phyloP scores from a whole-genome alignment of 2,797 vertebrate genomes.

The Mormyrus proboscirostris region DNA sequence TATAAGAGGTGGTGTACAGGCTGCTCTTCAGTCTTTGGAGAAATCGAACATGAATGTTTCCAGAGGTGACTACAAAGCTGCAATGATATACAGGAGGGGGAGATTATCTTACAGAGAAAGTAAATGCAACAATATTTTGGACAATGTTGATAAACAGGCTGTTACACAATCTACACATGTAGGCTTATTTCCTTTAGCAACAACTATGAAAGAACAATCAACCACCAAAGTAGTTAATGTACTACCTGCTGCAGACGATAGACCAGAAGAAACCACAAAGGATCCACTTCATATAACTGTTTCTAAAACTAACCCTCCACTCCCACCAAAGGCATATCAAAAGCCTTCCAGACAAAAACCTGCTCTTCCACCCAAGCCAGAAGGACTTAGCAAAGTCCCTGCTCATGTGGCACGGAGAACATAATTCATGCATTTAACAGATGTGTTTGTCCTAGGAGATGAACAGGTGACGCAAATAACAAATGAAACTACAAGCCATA shows the following conservation, averaged over 20 bases:
- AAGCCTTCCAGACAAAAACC: slow-evolving; percentile 55
- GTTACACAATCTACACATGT: slow-evolving; percentile 58
- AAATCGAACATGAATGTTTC: slow-evolving; percentile 76
- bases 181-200: slow-evolving; percentile 64
- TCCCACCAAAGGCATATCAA: slow-evolving; percentile 50
- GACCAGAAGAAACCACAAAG: slow-evolving; percentile 29
- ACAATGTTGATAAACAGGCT: slow-evolving; percentile 64
- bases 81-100: slow-evolving; percentile 82
- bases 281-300: slow-evolving; percentile 17
- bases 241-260: slow-evolving; percentile 3
- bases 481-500: neutral
- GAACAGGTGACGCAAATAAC: neutral
- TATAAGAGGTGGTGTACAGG: slow-evolving; percentile 67
- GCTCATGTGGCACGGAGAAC: slow-evolving; percentile 44
- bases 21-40: slow-evolving; percentile 68
- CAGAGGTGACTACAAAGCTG: slow-evolving; percentile 77
- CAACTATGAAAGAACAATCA: slow-evolving; percentile 56
- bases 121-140: slow-evolving; percentile 59
- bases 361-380: slow-evolving; percentile 62
- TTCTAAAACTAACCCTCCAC: slow-evolving; percentile 40
- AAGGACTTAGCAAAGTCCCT: slow-evolving; percentile 48
- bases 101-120: slow-evolving; percentile 62
- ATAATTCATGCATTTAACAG: neutral
- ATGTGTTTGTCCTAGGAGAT: neutral
- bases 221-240: slow-evolving; percentile 39